Evolutionary conservation across 2,113 vertebrate species (phyloP), one percentile per base, ranked within the genome.

Genomic region (Triplophysa rosa): DNA sequence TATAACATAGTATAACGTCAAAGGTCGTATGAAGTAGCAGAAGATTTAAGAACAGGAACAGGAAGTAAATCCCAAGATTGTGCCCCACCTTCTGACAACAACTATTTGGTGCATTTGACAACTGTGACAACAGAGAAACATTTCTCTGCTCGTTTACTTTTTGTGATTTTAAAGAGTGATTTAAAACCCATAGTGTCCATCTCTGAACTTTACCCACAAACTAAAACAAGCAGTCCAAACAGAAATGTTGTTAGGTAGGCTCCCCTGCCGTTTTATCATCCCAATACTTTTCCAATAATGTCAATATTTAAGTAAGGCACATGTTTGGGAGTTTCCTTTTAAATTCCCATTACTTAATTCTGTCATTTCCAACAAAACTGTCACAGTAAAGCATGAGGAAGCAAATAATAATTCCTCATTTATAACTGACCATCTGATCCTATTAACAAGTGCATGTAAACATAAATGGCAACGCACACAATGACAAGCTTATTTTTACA

Each of bases 241-340:
- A 56, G 26, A 72, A 16, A 59, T 72, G 9, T 72, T 72, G 69
- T 52, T 54, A 72, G 69, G 19, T 72, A 59, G 33, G 33, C 33
- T 23, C 33, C 29, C 4, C 12, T 10, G 14, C 69, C 23, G 14
- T 45, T 17, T 8, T 17, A 12, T 59, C 37, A 17, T 61, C 13
- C 14, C 13, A 59, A 11, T 62, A 62, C 58, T 26, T 11, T 37
- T 21, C 71, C 62, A 37, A 26, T 42, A 56, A 72, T 72, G 68
- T 49, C 56, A 45, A 47, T 26, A 63, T 29, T 76, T n/a, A 45
- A 76, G 42, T 52, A 76, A 76, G 61, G 73, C 73, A 76, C 73
- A 64, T 54, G 73, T 54, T 29, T 61, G 61, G 24, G 45, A 65
- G 23, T 76, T 76, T 65, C 62, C 59, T 49, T 37, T 26, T 63